These are phyloP conservation scores for Limonius californicus DNA, from an alignment of 1,140 invertebrate species.

Conservation along the genomic window DNA sequence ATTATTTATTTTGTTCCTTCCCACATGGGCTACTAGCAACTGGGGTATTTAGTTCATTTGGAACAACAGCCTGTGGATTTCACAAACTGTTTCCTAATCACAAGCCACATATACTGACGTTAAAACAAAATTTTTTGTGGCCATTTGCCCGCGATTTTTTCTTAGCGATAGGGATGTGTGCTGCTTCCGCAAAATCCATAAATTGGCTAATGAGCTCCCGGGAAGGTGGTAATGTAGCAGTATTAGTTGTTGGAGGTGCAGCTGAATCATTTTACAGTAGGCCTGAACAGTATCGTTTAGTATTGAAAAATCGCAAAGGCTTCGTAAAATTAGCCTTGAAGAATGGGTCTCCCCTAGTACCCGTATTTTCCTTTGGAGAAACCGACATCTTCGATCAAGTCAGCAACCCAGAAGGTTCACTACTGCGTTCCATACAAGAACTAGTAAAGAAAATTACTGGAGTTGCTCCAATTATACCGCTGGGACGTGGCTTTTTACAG, in stretches of 20 bases:
- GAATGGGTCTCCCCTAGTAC: slow-evolving; percentile 70
- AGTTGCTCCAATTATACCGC: slow-evolving; percentile 73
- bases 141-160: slow-evolving; percentile 78
- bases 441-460: slow-evolving; percentile 64
- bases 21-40: slow-evolving; percentile 84
- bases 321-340: slow-evolving; percentile 72
- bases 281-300: slow-evolving; percentile 66
- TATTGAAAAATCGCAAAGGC: slow-evolving; percentile 70
- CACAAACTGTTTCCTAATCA: slow-evolving; percentile 75
- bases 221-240: slow-evolving; percentile 58
- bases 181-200: slow-evolving; percentile 56
- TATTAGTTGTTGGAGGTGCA: slow-evolving; percentile 77
- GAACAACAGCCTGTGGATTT: slow-evolving; percentile 64
- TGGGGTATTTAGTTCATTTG: slow-evolving; percentile 75
- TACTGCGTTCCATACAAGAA: slow-evolving; percentile 66
- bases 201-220: slow-evolving; percentile 49
- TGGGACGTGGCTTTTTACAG: slow-evolving; percentile 85
- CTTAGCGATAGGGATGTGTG: slow-evolving; percentile 56
- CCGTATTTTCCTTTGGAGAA: slow-evolving; percentile 85
- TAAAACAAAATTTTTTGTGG: slow-evolving; percentile 76
- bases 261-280: slow-evolving; percentile 70
- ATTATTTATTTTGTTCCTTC: slow-evolving; percentile 84
- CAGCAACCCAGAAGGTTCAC: slow-evolving; percentile 66
- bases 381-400: slow-evolving; percentile 78
- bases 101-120: slow-evolving; percentile 65